Conservation (phyloP, 2,888 invertebrate species). For the Tipula unca region DNA sequence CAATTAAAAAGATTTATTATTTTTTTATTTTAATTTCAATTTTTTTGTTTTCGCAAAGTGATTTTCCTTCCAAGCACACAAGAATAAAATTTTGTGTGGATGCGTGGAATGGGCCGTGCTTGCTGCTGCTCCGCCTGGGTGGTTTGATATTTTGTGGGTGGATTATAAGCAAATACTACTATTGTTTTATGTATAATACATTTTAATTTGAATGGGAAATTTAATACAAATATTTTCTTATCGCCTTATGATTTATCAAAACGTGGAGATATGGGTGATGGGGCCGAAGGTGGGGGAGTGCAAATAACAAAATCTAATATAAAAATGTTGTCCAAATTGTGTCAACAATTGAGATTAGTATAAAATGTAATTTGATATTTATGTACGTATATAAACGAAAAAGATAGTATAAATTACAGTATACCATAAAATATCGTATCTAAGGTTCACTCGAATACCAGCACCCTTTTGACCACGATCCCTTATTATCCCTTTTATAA, state of each 20-base stretch:
- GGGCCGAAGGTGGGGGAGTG: background rate
- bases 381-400: background rate
- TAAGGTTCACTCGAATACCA: background rate
- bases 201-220: slow-evolving; percentile 14
- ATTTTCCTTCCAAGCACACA: slow-evolving; percentile 1
- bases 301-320: background rate
- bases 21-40: background rate
- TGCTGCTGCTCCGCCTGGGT: background rate
- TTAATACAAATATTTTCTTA: background rate
- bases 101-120: background rate
- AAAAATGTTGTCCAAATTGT: background rate
- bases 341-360: background rate
- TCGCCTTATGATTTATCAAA: slow-evolving; percentile 14
- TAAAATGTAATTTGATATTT: background rate
- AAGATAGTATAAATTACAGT: background rate
- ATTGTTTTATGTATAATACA: background rate
- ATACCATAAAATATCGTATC: background rate
- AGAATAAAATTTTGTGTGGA: background rate
- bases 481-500: background rate
- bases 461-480: background rate
- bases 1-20: slow-evolving; percentile 8
- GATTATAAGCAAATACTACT: background rate
- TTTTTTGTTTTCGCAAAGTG: background rate
- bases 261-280: background rate
- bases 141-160: background rate